Conservation (phyloP, 2,113 vertebrate genomes). For the Ia io region DNA sequence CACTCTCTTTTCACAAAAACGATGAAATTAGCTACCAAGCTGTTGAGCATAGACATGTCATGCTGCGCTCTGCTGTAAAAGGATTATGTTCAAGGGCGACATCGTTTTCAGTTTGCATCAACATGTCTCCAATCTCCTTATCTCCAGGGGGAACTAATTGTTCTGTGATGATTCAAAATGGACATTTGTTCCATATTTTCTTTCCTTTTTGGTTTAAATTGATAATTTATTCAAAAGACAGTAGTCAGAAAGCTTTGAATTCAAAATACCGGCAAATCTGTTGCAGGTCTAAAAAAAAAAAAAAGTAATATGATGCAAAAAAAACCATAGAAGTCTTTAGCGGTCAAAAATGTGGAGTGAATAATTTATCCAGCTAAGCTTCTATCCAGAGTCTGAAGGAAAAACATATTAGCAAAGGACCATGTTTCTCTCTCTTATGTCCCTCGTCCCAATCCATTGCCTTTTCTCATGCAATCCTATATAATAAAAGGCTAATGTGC, state of each 20-base stretch:
- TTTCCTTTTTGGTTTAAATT: constrained; percentile 32
- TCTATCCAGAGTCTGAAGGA: neutral
- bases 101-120: constrained; percentile 23
- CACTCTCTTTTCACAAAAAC: constrained; percentile 24
- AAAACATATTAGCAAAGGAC: neutral
- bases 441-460: neutral
- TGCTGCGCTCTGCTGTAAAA: neutral
- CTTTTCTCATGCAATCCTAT: neutral
- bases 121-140: constrained; percentile 1
- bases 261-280: constrained; percentile 56
- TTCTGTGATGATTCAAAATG: constrained; percentile 46
- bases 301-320: neutral
- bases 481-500: too few relatives aligned
- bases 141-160: constrained; percentile 39
- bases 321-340: neutral
- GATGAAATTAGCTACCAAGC: constrained; percentile 60
- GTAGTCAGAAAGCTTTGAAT: constrained; percentile 24
- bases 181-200: constrained; percentile 44
- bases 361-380: neutral
- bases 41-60: constrained; percentile 25
- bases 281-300: constrained; percentile 26
- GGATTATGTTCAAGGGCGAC: neutral
- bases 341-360: neutral
- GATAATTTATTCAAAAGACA: constrained; percentile 61
- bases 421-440: neutral